Percentiles rank a stretch among this genome's conserved stretches.
These are phyloP conservation scores for Pogonophryne albipinna DNA, from an alignment of 2,797 vertebrate genomes.

Conservation along the genomic window DNA sequence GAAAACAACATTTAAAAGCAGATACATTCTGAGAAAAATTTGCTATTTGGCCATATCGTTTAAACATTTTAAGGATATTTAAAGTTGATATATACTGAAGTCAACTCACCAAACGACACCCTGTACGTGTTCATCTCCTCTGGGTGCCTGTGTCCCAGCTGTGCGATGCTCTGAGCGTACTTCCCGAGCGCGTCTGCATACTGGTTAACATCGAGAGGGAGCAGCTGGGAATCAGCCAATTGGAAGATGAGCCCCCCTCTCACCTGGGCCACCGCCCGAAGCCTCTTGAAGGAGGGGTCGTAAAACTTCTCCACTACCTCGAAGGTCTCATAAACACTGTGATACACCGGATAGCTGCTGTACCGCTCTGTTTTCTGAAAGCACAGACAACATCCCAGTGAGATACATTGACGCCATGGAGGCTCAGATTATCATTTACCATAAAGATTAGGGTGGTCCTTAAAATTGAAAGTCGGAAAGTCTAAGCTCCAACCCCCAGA, in stretches of 20 bases:
- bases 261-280: constrained; percentile 90
- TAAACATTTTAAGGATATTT: background rate
- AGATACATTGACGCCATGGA: background rate
- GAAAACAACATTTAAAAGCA: background rate
- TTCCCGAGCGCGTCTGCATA: constrained; percentile 87
- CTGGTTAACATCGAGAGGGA: constrained; percentile 90
- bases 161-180: constrained; percentile 85
- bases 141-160: constrained; percentile 83
- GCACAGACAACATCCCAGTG: constrained; percentile 1
- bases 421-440: too few relatives aligned
- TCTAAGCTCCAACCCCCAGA: too few relatives aligned
- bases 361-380: constrained; percentile 88
- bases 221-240: constrained; percentile 87
- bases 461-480: too few relatives aligned
- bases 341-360: constrained; percentile 94
- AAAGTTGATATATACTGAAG: background rate
- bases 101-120: constrained; percentile 90
- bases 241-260: constrained; percentile 90
- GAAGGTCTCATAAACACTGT: constrained; percentile 95
- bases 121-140: constrained; percentile 79
- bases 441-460: too few relatives aligned
- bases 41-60: background rate
- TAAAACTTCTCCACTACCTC: constrained; percentile 94
- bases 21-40: background rate
- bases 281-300: constrained; percentile 91